These are phyloP conservation scores for Saccostrea glomerata DNA, from an alignment of 1,140 invertebrate species.

Conservation along the genomic window DNA sequence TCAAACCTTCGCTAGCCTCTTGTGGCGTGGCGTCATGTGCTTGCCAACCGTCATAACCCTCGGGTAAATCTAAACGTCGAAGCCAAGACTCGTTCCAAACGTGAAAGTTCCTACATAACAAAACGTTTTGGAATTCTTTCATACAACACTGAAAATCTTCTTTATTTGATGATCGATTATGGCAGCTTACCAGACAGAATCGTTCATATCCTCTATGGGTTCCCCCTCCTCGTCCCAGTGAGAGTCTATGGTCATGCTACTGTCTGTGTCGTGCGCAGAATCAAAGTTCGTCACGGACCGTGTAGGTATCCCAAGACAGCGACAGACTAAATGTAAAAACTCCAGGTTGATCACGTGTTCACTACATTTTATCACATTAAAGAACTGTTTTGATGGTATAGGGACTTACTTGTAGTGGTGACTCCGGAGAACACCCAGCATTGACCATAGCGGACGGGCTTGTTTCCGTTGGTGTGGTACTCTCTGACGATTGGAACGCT, in stretches of 20 bases:
- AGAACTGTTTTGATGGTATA: background rate
- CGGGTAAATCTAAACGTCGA: slow-evolving; percentile 88
- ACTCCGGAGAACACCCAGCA: slow-evolving; percentile 97
- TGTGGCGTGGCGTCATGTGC: slow-evolving; percentile 84
- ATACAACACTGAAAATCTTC: background rate
- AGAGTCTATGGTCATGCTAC: slow-evolving; percentile 92
- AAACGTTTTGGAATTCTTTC: background rate
- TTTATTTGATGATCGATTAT: background rate
- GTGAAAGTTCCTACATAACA: slow-evolving; percentile 89
- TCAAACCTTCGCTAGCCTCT: slow-evolving; percentile 83
- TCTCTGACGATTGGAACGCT: slow-evolving; percentile 92
- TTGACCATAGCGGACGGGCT: slow-evolving; percentile 94
- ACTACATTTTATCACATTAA: no score
- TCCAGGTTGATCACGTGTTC: background rate
- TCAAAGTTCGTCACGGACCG: slow-evolving; percentile 92
- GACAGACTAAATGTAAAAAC: slow-evolving; percentile 83
- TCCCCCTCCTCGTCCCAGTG: slow-evolving; percentile 83
- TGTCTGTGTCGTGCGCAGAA: slow-evolving; percentile 95
- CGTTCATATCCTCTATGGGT: slow-evolving; percentile 60
- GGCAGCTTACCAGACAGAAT: slow-evolving; percentile 69
- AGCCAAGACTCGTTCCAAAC: slow-evolving; percentile 98
- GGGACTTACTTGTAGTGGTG: slow-evolving; percentile 86
- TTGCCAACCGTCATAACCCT: slow-evolving; percentile 93
- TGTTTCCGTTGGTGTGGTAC: slow-evolving; percentile 87
- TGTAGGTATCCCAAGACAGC: slow-evolving; percentile 91